phyloP scores from a whole-genome alignment of 2,113 vertebrate species.

The Nerophis lumbriciformis region DNA sequence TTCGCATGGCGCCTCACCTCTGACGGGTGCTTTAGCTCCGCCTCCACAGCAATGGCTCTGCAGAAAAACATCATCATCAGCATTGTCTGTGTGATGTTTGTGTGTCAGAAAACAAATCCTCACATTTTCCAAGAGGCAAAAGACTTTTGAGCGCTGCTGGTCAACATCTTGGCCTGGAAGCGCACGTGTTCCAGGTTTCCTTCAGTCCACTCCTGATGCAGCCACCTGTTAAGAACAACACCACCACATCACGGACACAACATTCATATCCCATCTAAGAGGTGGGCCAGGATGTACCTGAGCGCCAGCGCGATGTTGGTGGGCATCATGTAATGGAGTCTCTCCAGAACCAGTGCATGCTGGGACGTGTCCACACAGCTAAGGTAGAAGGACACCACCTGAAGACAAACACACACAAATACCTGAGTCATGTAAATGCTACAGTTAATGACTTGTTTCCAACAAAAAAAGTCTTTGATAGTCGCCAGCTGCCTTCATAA shows the following conservation, averaged over 20 bases:
- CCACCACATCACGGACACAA: slow-evolving; percentile 44
- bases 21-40: slow-evolving; percentile 80
- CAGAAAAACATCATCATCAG: slow-evolving; percentile 69
- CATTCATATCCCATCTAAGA: not conserved
- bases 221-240: slow-evolving; percentile 75
- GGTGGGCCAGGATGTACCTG: slow-evolving; percentile 70
- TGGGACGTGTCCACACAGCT: slow-evolving; percentile 84
- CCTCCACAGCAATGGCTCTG: slow-evolving; percentile 90
- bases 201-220: slow-evolving; percentile 85
- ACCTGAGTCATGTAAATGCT: too few species aligned
- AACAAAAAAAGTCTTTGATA: too few species aligned
- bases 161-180: slow-evolving; percentile 91
- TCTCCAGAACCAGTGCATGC: slow-evolving; percentile 87
- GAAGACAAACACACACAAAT: slow-evolving; percentile 29
- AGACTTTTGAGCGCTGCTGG: slow-evolving; percentile 82
- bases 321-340: slow-evolving; percentile 85
- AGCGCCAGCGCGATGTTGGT: slow-evolving; percentile 86
- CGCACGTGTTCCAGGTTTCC: slow-evolving; percentile 88
- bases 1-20: slow-evolving; percentile 79
- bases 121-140: slow-evolving; percentile 96
- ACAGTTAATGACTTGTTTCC: too few species aligned
- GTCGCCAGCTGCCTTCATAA: too few species aligned
- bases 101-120: slow-evolving; percentile 44
- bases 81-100: not conserved
- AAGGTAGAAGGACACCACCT: slow-evolving; percentile 91